Evolutionary conservation across 2,113 vertebrate species (phyloP).

Genomic region (Sorex fumeus): DNA sequence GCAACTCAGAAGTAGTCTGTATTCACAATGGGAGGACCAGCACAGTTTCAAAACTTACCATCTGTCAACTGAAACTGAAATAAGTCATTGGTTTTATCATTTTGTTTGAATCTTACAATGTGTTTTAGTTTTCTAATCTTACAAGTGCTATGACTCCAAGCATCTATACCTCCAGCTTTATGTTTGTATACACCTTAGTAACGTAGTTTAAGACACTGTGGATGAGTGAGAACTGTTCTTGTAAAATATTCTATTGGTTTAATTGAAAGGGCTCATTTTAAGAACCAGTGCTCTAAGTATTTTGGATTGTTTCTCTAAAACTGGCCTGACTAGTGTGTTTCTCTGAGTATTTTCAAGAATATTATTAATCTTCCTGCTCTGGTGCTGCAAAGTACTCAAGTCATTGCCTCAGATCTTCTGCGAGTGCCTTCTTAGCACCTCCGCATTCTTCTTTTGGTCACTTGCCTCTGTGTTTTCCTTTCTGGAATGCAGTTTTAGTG

Average conservation of each 20-base stretch:
- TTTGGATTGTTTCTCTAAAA: background rate
- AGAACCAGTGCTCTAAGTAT: background rate
- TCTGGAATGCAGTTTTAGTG: slow-evolving; percentile 31
- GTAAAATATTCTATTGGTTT: background rate
- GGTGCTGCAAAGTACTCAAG: background rate
- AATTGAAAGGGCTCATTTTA: background rate
- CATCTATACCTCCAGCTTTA: background rate
- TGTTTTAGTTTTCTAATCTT: slow-evolving; percentile 48
- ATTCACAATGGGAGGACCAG: rapidly evolving
- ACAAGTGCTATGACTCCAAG: slow-evolving; percentile 25
- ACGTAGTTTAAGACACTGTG: background rate
- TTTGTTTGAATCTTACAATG: slow-evolving; percentile 61
- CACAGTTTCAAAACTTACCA: background rate
- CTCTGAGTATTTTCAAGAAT: slow-evolving; percentile 13
- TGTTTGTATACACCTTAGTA: background rate
- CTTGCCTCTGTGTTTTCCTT: background rate
- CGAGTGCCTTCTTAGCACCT: background rate
- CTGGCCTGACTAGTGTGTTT: background rate
- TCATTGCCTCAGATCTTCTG: background rate
- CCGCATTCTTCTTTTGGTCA: background rate
- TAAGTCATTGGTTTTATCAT: background rate
- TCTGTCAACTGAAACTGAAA: background rate
- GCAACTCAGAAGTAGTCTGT: rapidly evolving
- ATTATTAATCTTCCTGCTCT: background rate
- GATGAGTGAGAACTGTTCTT: background rate